phyloP scores from a whole-genome alignment of 2,888 invertebrate species.

The Nebria brevicollis region DNA sequence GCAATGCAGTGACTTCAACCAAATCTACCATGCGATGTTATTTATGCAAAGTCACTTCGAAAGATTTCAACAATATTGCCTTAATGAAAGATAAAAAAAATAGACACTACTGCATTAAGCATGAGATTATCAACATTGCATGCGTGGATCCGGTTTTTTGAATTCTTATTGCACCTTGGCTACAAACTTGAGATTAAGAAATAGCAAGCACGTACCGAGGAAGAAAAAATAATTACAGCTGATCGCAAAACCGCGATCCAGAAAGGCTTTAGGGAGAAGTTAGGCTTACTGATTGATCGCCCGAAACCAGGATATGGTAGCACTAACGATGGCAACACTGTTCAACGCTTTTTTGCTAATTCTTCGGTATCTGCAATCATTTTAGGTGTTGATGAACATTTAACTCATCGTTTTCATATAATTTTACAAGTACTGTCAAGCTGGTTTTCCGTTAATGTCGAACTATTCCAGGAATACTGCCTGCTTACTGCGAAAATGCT shows the following conservation, averaged over 20 bases:
- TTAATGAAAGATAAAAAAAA: too few species aligned
- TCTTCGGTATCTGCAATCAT: slow-evolving; percentile 51
- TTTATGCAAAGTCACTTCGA: slow-evolving; percentile 49
- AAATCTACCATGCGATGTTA: slow-evolving; percentile 49
- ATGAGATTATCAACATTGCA: slow-evolving; percentile 54
- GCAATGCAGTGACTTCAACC: slow-evolving; percentile 49
- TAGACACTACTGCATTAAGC: slow-evolving; percentile 41
- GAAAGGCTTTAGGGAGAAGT: slow-evolving; percentile 46
- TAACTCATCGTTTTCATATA: slow-evolving; percentile 51
- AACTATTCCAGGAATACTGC: slow-evolving; percentile 50
- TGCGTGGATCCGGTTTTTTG: slow-evolving; percentile 55
- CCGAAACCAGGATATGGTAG: slow-evolving; percentile 51
- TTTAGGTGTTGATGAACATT: slow-evolving; percentile 52
- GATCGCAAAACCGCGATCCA: slow-evolving; percentile 50
- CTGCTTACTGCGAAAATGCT: slow-evolving; percentile 37
- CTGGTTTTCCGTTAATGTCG: slow-evolving; percentile 51
- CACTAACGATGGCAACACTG: slow-evolving; percentile 52
- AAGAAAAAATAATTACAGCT: slow-evolving; percentile 49
- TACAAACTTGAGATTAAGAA: slow-evolving; percentile 54
- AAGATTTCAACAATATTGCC: slow-evolving; percentile 51
- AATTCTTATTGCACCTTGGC: slow-evolving; percentile 54
- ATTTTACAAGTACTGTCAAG: slow-evolving; percentile 51
- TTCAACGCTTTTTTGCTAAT: slow-evolving; percentile 52
- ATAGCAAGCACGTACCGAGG: slow-evolving; percentile 54
- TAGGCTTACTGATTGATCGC: slow-evolving; percentile 50